Evolutionary conservation across 1,140 invertebrate genomes (phyloP).

Genomic region (Ridgeia piscesae): DNA sequence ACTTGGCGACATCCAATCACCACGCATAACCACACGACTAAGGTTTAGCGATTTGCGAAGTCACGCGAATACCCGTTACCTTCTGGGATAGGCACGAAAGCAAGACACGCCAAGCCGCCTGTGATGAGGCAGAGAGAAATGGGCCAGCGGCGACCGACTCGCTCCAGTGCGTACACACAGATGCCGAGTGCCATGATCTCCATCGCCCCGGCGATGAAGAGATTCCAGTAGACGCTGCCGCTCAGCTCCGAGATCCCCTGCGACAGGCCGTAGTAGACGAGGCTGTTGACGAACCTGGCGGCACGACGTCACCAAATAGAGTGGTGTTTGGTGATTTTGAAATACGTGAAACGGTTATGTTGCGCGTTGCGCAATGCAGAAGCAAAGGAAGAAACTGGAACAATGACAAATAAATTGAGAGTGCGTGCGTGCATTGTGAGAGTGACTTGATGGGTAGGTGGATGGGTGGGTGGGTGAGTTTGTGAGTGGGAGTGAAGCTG

Average conservation of each 20-base stretch:
- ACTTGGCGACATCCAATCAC: no score
- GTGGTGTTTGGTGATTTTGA: neutral
- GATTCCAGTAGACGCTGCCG: conserved; percentile 54
- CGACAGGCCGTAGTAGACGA: conserved; percentile 57
- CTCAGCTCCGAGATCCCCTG: conserved; percentile 47
- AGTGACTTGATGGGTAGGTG: neutral
- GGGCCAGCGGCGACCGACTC: conserved; percentile 16
- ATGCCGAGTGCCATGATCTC: conserved; percentile 65
- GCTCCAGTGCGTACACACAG: conserved; percentile 7
- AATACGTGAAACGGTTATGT: no score
- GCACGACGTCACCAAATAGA: neutral
- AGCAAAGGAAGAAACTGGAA: neutral
- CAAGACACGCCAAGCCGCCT: conserved; percentile 18
- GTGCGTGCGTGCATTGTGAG: no score
- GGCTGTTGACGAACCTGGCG: conserved; percentile 49
- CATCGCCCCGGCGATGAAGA: conserved; percentile 57
- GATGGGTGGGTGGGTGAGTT: neutral
- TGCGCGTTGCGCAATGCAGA: neutral
- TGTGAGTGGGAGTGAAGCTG: neutral
- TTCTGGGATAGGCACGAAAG: neutral
- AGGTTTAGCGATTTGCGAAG: neutral
- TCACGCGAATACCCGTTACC: neutral
- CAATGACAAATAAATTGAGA: neutral
- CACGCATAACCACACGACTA: no score
- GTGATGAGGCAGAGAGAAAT: neutral